Evolutionary conservation across 1,140 invertebrate species (phyloP), one percentile per base, ranked within the genome.

Genomic region (Hetaerina americana): DNA sequence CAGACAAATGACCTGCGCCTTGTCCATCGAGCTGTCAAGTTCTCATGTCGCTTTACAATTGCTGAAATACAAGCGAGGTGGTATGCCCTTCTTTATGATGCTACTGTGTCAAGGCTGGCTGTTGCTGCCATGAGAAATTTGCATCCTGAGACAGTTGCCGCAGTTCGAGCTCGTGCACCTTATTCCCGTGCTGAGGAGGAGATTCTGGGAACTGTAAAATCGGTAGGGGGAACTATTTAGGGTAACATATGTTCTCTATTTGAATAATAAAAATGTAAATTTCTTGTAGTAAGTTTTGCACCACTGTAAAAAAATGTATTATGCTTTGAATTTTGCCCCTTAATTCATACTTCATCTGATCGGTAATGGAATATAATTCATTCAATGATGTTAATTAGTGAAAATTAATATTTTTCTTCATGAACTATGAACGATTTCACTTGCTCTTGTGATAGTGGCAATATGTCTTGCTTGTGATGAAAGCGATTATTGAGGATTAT

Each of bases 1-100:
- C 79, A 94, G 87, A 93, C 93, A 5, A 93, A 92, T 82, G 94
- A 97, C 80, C 80, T 97, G 40, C 84, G 88, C 31, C 87, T 88
- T 77, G 95, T 99, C 6, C 92, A 97, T 79, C 84, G 92, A 74
- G 94, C 95, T 26, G 90, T 96, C 3, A 98, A 97, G 80, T 99
- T 99, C 83, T 96, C 96, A 0, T 97, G 95, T 78, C 89, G 92
- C 74, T 99, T 98, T 79, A 96, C 94, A 0, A 81, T 97, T 15
- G 90, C 92, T 79, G 96, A 99, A 80, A 88, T 99, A 27, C 93
- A 97, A 78, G 92, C 95, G 73, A 87, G 97, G 72, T 99, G 96
- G 96, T 96, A 96, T 84, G 92, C 94, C 10, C 78, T 99, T 67
- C 82, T 99, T 1, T 98, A 98, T 80, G 95, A 99, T 81, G 89